Base-by-base conservation (phyloP, 1,140 invertebrate genomes). In the Drosophila ambigua region DNA sequence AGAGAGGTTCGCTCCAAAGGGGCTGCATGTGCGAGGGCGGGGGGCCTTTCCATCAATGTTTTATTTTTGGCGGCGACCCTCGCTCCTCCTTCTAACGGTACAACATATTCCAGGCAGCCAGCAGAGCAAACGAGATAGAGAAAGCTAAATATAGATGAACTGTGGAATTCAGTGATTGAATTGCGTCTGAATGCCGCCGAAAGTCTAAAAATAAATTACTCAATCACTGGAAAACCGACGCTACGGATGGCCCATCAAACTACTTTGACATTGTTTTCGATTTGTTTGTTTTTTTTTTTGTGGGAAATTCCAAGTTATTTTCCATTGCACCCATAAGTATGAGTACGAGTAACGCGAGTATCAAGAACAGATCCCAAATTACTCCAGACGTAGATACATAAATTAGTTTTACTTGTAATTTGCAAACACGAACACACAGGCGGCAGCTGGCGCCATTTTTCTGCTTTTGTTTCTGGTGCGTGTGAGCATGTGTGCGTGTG, bases 401-500 rank as follows among this genome's bases (percentile, higher is more conserved):
- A 76, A 76, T 76, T 76, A 76, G 55, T 66, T 60, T 49, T 66
- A 64, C 48, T 71, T 64, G 72, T 76, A 79, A 84, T 83, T 83
- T 83, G 73, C 73, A 81, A 13, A 63, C 81, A 84, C 82, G 81
- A 84, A 85, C 66, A 61, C 41, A 61, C 41, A 45, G 16, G n/a
- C 63, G 35, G 35, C 35, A 11, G 35, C 66, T 55, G 60, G 62
- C 81, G 77, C 57, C 65, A 77, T 77, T 52, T 59, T 82, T 43
- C 43, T 68, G 60, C 62, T 76, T 48, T 49, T 69, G 55, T 46
- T 39, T 26, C 20, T 58, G 45, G 43, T 74, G 7, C 52, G 35
- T 63, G 46, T 48, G 51, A 16, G 24, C n/a, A n/a, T 50, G 45
- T 43, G 20, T 43, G 24, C 26, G 54, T 50, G 28, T 59, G 63